Base-by-base conservation (phyloP, 2,888 invertebrate genomes). In the Acanthosepion pharaonis region DNA sequence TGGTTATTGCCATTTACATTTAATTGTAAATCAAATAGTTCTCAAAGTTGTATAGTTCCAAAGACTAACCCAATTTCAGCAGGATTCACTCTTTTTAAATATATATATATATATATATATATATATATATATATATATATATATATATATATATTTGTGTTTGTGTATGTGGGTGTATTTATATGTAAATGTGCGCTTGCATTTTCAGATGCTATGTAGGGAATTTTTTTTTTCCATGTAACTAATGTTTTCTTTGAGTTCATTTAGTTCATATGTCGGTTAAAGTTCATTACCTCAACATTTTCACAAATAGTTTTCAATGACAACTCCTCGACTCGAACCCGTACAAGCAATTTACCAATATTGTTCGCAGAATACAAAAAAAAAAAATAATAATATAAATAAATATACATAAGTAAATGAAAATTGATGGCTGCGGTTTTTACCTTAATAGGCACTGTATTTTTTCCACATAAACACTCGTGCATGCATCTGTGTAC, bases 71-170 rank as follows among this genome's bases (percentile, higher is more conserved):
- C 42, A 42, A 91, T 25, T 33, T 8, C n/a, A 91, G 91, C 42
- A 9, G 11, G 91, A 91, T 48, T 33, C 91, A 91, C 33, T 23
- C 48, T 91, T 20, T 6, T 42, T 42, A 20, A 25, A 91, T 48
- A 48, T 49, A 42, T 15, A 92, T 49, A 92, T 49, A 33, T 49
- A 92, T 33, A 33, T 25, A 33, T 33, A 15, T 49, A 92, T 92
- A 42, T 91, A 28, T 33, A 91, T 91, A 91, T 91, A 91, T 92
- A 92, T 49, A 48, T 48, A 92, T 92, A 92, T 48, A 48, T 48
- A 92, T 48, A 49, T 92, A 20, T 48, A 49, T 92, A 49, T 92
- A 49, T 48, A 48, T 20, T 49, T 48, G 20, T 92, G 33, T 33
- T 33, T 33, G 51, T 51, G 51, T 51, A 15, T 51, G 51, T 51